Conservation (phyloP, 1,140 invertebrate genomes). For the Drosophila nasuta region DNA sequence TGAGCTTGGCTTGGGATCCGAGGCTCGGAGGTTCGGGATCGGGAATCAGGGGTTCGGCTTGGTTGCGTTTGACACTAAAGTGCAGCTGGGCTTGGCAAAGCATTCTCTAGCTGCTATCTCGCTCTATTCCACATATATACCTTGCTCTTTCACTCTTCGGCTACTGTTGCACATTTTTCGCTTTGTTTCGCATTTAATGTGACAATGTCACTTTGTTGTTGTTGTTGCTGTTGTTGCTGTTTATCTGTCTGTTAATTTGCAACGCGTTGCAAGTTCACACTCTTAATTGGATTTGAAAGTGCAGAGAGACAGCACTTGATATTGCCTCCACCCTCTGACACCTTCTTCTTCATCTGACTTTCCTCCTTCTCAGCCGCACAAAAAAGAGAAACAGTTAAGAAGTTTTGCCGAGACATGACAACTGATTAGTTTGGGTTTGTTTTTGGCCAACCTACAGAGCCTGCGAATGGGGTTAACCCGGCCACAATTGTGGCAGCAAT, state of each 20-base stretch:
- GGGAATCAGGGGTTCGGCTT: slow-evolving; percentile 24
- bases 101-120: background rate
- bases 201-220: slow-evolving; percentile 70
- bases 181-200: slow-evolving; percentile 74
- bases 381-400: slow-evolving; percentile 17
- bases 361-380: background rate
- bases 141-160: slow-evolving; percentile 7
- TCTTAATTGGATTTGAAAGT: slow-evolving; percentile 82
- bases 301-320: slow-evolving; percentile 41
- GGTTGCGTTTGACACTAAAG: slow-evolving; percentile 69
- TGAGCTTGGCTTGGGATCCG: slow-evolving; percentile 22
- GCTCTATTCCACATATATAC: slow-evolving; percentile 11
- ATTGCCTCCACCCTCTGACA: background rate
- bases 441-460: slow-evolving; percentile 28
- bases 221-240: slow-evolving; percentile 38
- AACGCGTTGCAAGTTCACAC: slow-evolving; percentile 73
- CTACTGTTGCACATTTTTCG: slow-evolving; percentile 77
- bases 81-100: slow-evolving; percentile 75
- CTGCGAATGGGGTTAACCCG: slow-evolving; percentile 68
- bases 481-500: slow-evolving; percentile 19
- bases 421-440: slow-evolving; percentile 67
- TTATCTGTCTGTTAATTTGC: slow-evolving; percentile 76
- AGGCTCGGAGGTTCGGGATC: background rate
- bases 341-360: background rate
- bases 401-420: slow-evolving; percentile 56